Conservation (phyloP, 2,797 vertebrate genomes). For the Argyrosomus regius region DNA sequence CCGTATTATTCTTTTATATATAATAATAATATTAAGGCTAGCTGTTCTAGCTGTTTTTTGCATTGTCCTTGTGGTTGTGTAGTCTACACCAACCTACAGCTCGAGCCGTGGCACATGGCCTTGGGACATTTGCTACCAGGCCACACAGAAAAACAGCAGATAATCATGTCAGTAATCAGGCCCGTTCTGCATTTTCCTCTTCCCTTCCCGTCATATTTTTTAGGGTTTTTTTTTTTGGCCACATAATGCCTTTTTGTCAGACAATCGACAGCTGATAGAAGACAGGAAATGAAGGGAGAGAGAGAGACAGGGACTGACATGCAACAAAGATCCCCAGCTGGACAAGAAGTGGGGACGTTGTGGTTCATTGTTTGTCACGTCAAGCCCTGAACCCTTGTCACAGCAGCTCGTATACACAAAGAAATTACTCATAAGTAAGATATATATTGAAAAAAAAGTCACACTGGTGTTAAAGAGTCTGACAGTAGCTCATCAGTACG, state of each 20-base stretch:
- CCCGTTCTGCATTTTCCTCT: constrained; percentile 11
- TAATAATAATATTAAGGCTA: background rate
- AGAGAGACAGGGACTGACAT: background rate
- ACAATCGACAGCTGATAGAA: background rate
- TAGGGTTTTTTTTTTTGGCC: background rate
- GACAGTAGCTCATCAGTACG: background rate
- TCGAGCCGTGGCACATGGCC: too few relatives aligned
- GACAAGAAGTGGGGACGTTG: background rate
- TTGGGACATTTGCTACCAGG: background rate
- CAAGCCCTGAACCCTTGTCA: background rate
- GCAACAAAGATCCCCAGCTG: background rate
- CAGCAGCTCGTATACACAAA: too few relatives aligned
- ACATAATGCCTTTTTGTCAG: background rate
- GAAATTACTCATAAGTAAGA: too few relatives aligned
- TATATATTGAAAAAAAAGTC: too few relatives aligned
- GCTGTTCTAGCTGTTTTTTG: background rate
- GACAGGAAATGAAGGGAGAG: constrained; percentile 5
- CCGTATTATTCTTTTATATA: background rate
- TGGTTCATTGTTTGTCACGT: background rate
- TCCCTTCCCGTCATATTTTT: background rate
- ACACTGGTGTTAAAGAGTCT: too few relatives aligned
- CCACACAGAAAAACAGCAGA: background rate
- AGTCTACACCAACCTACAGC: too few relatives aligned
- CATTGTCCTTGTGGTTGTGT: background rate
- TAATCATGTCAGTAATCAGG: background rate